phyloP scores from a whole-genome alignment of 2,113 vertebrate genomes.

The Alosa alosa region DNA sequence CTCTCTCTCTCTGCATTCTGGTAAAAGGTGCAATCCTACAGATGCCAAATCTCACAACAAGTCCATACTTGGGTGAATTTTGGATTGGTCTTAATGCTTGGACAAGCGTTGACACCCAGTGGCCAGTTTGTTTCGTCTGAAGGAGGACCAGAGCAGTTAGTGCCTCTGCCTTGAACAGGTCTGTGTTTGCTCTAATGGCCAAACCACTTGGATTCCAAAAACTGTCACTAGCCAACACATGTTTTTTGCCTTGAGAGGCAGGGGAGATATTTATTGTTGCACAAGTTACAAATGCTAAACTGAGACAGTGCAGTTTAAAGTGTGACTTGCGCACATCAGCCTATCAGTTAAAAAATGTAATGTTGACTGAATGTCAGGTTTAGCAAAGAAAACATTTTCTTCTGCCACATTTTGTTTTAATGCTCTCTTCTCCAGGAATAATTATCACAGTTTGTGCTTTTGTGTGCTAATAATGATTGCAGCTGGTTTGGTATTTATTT shows the following conservation, averaged over 20 bases:
- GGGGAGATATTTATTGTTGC: background rate
- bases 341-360: background rate
- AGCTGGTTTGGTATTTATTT: background rate
- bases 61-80: conserved; percentile 3
- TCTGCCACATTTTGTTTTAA: background rate
- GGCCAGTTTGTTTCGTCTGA: background rate
- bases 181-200: background rate
- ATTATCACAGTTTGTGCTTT: background rate
- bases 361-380: background rate
- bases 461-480: background rate
- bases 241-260: background rate
- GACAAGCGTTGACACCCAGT: background rate
- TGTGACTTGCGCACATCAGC: background rate
- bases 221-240: background rate
- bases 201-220: background rate
- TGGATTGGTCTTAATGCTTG: background rate
- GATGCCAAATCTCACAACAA: background rate
- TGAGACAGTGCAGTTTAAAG: background rate
- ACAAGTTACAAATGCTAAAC: background rate
- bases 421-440: background rate
- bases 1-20: background rate
- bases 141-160: background rate
- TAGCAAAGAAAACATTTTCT: no score
- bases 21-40: background rate
- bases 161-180: background rate